Conservation (phyloP, 2,113 vertebrate genomes). For the Oxygymnocypris stewartii region DNA sequence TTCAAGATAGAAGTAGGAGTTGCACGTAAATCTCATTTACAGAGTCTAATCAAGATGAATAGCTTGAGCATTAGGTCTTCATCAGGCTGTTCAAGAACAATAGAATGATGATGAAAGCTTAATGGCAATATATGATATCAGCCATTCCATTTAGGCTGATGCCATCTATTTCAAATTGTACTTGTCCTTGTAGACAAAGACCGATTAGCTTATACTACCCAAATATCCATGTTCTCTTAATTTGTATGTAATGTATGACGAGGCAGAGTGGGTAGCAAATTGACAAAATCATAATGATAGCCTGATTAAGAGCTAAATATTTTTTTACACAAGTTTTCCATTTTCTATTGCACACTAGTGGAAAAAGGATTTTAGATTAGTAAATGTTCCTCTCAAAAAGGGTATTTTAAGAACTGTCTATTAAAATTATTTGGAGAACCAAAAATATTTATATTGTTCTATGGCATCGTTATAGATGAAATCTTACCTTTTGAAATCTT, state of each 20-base stretch:
- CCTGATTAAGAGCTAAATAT: constrained; percentile 43
- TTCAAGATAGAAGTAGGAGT: neutral
- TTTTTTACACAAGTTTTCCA: neutral
- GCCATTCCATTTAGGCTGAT: neutral
- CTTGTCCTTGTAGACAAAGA: constrained; percentile 16
- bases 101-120: neutral
- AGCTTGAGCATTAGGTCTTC: neutral
- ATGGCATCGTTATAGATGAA: neutral
- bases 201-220: constrained; percentile 24
- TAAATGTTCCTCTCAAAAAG: neutral
- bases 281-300: constrained; percentile 38
- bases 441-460: neutral
- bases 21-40: constrained; percentile 34
- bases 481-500: too few relatives aligned
- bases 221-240: neutral
- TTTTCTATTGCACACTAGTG: neutral
- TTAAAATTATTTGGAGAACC: neutral
- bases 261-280: neutral
- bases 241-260: neutral
- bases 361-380: neutral
- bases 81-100: neutral
- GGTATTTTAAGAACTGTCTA: neutral
- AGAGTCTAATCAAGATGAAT: constrained; percentile 17
- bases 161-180: neutral
- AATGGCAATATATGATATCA: constrained; percentile 1